Conservation (phyloP, 2,888 invertebrate genomes). For the Loripinus fragilis region DNA sequence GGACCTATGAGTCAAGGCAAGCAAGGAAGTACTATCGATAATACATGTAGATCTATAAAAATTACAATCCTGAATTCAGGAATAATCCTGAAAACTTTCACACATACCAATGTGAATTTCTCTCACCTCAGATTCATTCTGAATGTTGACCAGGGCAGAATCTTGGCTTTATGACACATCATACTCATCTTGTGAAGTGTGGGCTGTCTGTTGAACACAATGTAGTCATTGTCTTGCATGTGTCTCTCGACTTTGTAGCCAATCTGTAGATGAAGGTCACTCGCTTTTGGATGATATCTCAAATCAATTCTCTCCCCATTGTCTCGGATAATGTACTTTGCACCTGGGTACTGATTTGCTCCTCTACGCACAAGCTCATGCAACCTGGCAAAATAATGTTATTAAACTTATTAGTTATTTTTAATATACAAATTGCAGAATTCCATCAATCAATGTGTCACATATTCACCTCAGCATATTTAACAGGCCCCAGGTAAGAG, state of each 20-base stretch:
- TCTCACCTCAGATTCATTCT: slow-evolving; percentile 96
- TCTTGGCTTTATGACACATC: slow-evolving; percentile 97
- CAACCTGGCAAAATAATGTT: slow-evolving; percentile 85
- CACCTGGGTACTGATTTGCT: slow-evolving; percentile 99
- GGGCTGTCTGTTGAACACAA: slow-evolving; percentile 99
- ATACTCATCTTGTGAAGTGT: slow-evolving; percentile 99
- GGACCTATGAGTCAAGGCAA: too few species aligned
- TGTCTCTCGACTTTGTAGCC: slow-evolving; percentile 94
- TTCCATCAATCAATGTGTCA: too few species aligned
- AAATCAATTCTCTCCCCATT: slow-evolving; percentile 99
- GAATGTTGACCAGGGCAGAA: slow-evolving; percentile 99
- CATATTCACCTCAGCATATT: too few species aligned
- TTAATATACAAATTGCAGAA: too few species aligned
- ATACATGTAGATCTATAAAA: too few species aligned
- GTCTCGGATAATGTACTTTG: slow-evolving; percentile 99
- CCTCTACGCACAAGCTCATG: slow-evolving; percentile 97
- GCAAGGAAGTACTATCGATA: too few species aligned
- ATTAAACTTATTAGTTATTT: too few species aligned
- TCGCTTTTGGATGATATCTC: slow-evolving; percentile 96
- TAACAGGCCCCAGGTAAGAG: too few species aligned
- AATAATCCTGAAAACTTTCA: too few species aligned
- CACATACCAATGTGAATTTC: too few species aligned
- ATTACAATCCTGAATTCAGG: too few species aligned
- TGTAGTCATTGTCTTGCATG: slow-evolving; percentile 98
- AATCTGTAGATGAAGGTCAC: slow-evolving; percentile 82